Evolutionary conservation across 1,140 invertebrate genomes (phyloP), one percentile per base, ranked within the genome.

Genomic region (Papilio machaon): DNA sequence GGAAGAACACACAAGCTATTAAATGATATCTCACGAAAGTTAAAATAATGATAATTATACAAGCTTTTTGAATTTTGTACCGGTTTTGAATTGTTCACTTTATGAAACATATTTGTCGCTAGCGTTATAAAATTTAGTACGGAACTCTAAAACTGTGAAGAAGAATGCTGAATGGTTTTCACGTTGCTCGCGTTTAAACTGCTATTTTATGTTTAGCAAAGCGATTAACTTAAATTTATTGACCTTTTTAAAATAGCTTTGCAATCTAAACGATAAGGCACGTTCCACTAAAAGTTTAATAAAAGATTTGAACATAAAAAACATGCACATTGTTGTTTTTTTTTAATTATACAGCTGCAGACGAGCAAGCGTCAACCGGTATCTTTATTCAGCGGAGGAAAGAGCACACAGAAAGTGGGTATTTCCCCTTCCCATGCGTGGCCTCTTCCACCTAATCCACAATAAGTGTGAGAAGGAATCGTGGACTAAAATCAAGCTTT

Each of bases 191-290:
- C 64, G 64, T 70, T 70, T 70, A 70, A 70, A 70, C 30, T 70
- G 64, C 64, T 70, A 70, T 70, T 70, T 70, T 70, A 70, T 38
- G 64, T 70, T 70, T 70, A 70, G 64, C 64, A 17, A 70, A 70
- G 79, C 82, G 82, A 83, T 82, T 85, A 79, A 52, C 49, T 15
- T 43, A 82, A 81, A 85, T 85, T 82, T 85, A 85, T 83, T 35
- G 38, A 54, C 30, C 73, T 83, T 83, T 82, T 85, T 82, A 84
- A 84, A 82, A 70, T 81, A 73, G 58, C 67, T 74, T 38, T 11
- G 30, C 60, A 54, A 67, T 82, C 58, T 78, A 75, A 60, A 73
- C 64, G 64, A 70, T 70, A 70, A 70, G 30, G 64, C 64, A 70
- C 64, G 64, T 38, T 70, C 64, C 64, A 70, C 30, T 70, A 70